These are phyloP conservation scores for Galaxias olidus DNA, from an alignment of 2,797 vertebrate genomes.

Conservation along the genomic window DNA sequence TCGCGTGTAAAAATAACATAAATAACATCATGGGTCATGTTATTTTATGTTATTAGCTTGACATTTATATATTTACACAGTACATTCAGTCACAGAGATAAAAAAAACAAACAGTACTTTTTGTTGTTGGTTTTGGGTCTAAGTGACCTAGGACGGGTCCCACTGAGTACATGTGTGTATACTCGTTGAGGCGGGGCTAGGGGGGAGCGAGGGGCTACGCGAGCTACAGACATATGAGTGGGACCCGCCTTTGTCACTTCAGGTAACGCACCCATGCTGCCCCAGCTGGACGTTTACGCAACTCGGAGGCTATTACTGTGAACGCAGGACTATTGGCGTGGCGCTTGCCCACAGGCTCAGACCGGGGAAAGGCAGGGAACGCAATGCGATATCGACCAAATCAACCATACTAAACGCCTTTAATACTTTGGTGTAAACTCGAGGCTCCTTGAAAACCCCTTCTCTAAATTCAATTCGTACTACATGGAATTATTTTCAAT, in stretches of 20 bases:
- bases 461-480: no score
- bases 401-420: no score
- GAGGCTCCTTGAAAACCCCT: no score
- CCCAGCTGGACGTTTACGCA: constrained; percentile 75
- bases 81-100: constrained; percentile 56
- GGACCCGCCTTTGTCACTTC: constrained; percentile 96
- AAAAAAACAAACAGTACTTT: constrained; percentile 54
- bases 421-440: no score
- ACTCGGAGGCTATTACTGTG: constrained; percentile 86
- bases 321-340: constrained; percentile 88
- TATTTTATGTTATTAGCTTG: constrained; percentile 99
- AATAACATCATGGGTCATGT: constrained; percentile 99
- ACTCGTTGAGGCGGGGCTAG: constrained; percentile 73
- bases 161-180: constrained; percentile 89
- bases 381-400: no score
- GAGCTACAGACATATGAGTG: constrained; percentile 94
- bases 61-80: constrained; percentile 75
- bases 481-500: no score
- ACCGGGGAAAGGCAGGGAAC: background rate
- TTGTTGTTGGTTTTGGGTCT: constrained; percentile 10
- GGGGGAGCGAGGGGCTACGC: constrained; percentile 77
- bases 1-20: constrained; percentile 99
- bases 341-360: constrained; percentile 31
- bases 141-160: constrained; percentile 94
- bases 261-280: constrained; percentile 96